Evolutionary conservation across 1,140 invertebrate species (phyloP).

Genomic region (Chrysopa pallens): DNA sequence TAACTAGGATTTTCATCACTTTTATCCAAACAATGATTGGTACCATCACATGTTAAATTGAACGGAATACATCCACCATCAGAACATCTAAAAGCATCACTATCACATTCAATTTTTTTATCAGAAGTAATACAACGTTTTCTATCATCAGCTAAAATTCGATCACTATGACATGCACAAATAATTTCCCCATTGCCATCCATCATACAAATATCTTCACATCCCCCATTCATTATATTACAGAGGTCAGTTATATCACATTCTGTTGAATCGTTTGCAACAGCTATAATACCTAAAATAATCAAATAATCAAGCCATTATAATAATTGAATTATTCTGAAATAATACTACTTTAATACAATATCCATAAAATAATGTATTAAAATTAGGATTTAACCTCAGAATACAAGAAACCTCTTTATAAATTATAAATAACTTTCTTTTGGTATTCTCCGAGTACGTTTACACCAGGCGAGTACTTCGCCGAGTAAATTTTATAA

Average conservation of each 20-base stretch:
- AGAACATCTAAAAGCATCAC: conserved; percentile 21
- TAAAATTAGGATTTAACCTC: no score
- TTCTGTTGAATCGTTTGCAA: background rate
- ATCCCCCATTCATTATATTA: conserved; percentile 48
- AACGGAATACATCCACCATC: conserved; percentile 54
- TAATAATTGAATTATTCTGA: no score
- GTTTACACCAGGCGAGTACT: no score
- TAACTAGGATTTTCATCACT: conserved; percentile 57
- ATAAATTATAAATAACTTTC: no score
- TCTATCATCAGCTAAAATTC: conserved; percentile 31
- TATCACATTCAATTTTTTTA: background rate
- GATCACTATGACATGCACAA: conserved; percentile 41
- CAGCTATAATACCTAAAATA: background rate
- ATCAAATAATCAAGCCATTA: no score
- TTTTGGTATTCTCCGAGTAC: no score
- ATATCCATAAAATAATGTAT: no score
- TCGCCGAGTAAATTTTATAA: no score
- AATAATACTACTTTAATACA: no score
- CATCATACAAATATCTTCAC: conserved; percentile 48
- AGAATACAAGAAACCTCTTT: no score
- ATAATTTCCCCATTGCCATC: conserved; percentile 31
- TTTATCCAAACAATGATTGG: conserved; percentile 49
- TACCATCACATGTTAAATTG: conserved; percentile 58
- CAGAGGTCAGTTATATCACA: conserved; percentile 34
- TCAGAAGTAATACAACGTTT: conserved; percentile 25